Evolutionary conservation across 2,797 vertebrate species (phyloP).

Genomic region (Channallabes apus): DNA sequence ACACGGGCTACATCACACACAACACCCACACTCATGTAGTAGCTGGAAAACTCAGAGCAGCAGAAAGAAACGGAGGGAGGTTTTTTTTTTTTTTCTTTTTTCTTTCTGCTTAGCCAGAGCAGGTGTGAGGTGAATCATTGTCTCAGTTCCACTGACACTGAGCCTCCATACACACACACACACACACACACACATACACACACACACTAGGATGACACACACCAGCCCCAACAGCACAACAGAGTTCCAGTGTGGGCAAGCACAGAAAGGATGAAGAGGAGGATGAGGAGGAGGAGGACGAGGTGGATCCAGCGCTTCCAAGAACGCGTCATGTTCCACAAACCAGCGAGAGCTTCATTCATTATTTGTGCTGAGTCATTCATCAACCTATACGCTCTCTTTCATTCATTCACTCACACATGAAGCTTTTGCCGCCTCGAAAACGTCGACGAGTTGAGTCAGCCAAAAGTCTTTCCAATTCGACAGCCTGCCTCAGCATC

Average conservation of each 20-base stretch:
- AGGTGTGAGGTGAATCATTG: constrained; percentile 69
- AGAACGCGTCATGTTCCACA: constrained; percentile 45
- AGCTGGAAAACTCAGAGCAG: constrained; percentile 70
- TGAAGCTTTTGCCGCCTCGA: constrained; percentile 22
- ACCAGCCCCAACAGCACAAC: background rate
- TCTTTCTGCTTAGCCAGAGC: constrained; percentile 52
- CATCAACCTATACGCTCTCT: constrained; percentile 13
- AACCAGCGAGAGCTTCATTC: constrained; percentile 40
- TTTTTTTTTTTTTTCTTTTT: constrained; percentile 34
- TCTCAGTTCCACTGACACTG: constrained; percentile 63
- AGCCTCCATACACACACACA: constrained; percentile 48
- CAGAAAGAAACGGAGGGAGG: constrained; percentile 55
- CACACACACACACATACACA: constrained; percentile 31
- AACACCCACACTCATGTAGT: constrained; percentile 19
- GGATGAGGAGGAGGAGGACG: constrained; percentile 24
- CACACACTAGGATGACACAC: background rate
- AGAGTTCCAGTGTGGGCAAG: constrained; percentile 36
- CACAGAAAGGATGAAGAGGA: constrained; percentile 22
- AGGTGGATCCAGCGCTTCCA: constrained; percentile 44
- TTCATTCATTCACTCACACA: constrained; percentile 43
- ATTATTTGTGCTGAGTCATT: constrained; percentile 47
- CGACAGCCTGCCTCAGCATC: constrained; percentile 31
- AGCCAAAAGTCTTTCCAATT: constrained; percentile 44
- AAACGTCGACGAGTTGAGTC: constrained; percentile 52
- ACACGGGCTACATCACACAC: background rate